phyloP scores from a whole-genome alignment of 2,113 vertebrate genomes.

The Oreochromis aureus region DNA sequence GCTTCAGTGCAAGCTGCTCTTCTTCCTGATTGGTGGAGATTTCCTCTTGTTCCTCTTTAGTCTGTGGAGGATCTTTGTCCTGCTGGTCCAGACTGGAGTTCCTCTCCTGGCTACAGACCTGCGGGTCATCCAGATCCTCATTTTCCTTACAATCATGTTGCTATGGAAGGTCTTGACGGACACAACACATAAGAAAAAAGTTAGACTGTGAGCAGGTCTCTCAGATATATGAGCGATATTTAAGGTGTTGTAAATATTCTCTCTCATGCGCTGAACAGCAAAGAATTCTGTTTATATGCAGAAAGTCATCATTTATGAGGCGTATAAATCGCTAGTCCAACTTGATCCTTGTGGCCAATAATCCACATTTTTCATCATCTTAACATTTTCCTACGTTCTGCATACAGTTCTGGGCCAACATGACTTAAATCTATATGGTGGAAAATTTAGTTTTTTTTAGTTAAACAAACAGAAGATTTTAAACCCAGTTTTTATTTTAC shows the following conservation, averaged over 20 bases:
- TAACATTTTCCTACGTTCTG: rapidly evolving
- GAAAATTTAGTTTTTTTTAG: background rate
- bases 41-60: rapidly evolving
- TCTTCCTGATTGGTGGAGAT: too few species aligned
- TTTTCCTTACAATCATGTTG: too few species aligned
- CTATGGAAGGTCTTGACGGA: background rate
- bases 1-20: too few species aligned
- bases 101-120: too few species aligned
- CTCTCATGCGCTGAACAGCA: rapidly evolving
- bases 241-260: background rate
- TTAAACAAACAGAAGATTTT: too few species aligned
- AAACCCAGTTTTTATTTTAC: too few species aligned
- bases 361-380: background rate
- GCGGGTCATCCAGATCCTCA: too few species aligned
- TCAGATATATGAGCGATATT: background rate
- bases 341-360: rapidly evolving
- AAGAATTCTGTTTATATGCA: background rate
- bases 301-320: background rate
- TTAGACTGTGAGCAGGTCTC: background rate
- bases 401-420: rapidly evolving
- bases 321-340: background rate
- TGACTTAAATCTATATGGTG: background rate
- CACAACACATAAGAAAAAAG: background rate
- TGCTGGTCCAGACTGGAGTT: too few species aligned
- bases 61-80: too few species aligned